These are phyloP conservation scores for Sipha maydis DNA, from an alignment of 2,888 invertebrate species.

Conservation along the genomic window DNA sequence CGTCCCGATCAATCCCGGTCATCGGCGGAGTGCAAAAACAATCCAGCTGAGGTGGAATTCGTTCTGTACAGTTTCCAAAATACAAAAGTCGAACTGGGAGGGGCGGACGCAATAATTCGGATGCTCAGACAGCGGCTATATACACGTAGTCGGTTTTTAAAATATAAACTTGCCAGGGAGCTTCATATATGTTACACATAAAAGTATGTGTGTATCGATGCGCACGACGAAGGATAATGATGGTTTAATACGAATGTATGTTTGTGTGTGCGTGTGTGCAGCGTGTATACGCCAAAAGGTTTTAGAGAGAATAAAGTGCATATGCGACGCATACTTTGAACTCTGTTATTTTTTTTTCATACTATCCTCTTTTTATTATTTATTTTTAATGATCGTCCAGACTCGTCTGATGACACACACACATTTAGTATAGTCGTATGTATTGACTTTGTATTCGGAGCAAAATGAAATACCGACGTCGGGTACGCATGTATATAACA, in stretches of 20 bases:
- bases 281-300: neutral
- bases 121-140: neutral
- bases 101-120: constrained; percentile 45
- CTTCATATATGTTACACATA: neutral
- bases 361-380: too few relatives aligned
- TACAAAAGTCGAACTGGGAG: neutral
- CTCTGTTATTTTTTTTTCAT: neutral
- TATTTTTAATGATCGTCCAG: constrained; percentile 15
- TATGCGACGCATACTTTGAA: constrained; percentile 14
- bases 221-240: neutral
- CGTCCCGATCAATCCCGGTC: constrained; percentile 39
- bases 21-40: neutral
- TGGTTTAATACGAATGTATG: neutral
- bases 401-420: neutral
- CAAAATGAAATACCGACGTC: neutral
- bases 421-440: too few relatives aligned
- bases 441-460: neutral
- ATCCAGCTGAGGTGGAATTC: constrained; percentile 22
- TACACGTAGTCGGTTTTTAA: neutral
- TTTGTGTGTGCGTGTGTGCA: too few relatives aligned
- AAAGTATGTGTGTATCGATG: neutral
- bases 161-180: neutral
- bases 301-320: neutral
- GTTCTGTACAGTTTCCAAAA: constrained; percentile 24
- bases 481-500: neutral